Evolutionary conservation across 1,140 invertebrate genomes (phyloP).

Genomic region (Euglossa dilemma): DNA sequence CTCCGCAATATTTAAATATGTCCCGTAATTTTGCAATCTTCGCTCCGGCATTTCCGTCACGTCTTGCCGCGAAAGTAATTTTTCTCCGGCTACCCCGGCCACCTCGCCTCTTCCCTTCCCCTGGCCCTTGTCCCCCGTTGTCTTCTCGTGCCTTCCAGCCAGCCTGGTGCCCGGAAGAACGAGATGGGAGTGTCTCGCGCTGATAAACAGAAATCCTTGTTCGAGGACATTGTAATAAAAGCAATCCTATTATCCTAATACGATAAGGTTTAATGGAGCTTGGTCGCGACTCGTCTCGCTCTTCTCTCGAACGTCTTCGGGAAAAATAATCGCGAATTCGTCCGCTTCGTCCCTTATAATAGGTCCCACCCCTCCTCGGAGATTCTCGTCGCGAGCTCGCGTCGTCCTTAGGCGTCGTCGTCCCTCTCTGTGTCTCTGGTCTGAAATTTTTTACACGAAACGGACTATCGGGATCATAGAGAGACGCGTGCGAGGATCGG

Average conservation of each 20-base stretch:
- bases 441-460: background rate
- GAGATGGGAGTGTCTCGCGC: constrained; percentile 67
- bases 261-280: constrained; percentile 66
- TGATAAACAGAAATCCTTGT: constrained; percentile 73
- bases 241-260: constrained; percentile 71
- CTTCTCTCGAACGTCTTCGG: background rate
- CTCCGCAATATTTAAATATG: constrained; percentile 66
- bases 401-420: background rate
- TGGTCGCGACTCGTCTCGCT: constrained; percentile 13
- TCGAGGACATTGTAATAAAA: constrained; percentile 65
- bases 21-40: constrained; percentile 64
- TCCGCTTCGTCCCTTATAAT: background rate
- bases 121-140: background rate
- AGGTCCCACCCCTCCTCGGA: background rate
- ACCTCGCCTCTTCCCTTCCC: background rate
- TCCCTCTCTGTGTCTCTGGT: background rate
- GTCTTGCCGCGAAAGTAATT: constrained; percentile 66
- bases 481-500: background rate
- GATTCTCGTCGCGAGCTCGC: background rate
- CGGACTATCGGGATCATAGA: background rate
- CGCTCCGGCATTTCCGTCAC: constrained; percentile 66
- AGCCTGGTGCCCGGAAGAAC: constrained; percentile 41
- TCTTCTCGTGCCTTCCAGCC: constrained; percentile 24
- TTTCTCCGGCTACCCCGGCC: constrained; percentile 46
- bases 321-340: constrained; percentile 6